Percentiles rank a stretch among this genome's conserved stretches.
These are phyloP conservation scores for Anticlea derivata DNA, from an alignment of 2,888 invertebrate genomes.

Conservation along the genomic window DNA sequence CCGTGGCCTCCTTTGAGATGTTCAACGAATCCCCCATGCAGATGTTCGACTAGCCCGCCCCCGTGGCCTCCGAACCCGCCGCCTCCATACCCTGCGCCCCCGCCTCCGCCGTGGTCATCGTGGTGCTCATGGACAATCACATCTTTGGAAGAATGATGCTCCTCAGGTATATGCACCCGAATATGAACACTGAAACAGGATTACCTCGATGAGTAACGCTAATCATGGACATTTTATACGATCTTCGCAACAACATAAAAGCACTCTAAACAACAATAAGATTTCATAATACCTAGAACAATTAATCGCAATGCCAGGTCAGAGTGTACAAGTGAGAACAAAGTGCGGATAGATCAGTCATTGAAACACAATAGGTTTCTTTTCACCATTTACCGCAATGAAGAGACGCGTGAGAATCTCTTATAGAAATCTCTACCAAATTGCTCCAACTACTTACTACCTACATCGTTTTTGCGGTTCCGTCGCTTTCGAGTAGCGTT, in stretches of 20 bases:
- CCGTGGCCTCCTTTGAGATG: slow-evolving; percentile 42
- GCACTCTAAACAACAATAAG: slow-evolving; percentile 27
- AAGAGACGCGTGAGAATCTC: slow-evolving; percentile 72
- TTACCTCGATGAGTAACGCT: slow-evolving; percentile 3
- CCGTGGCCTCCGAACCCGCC: slow-evolving; percentile 46
- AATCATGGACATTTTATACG: slow-evolving; percentile 4
- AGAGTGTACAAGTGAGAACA: slow-evolving; percentile 62
- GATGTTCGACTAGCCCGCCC: slow-evolving; percentile 51
- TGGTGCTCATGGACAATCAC: slow-evolving; percentile 71
- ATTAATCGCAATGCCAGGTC: slow-evolving; percentile 63
- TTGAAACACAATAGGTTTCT: slow-evolving; percentile 67
- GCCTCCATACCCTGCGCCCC: slow-evolving; percentile 42
- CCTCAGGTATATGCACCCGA: slow-evolving; percentile 81
- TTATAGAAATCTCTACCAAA: slow-evolving; percentile 73
- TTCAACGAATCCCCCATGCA: slow-evolving; percentile 56
- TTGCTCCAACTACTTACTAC: slow-evolving; percentile 47
- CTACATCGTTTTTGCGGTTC: slow-evolving; percentile 65
- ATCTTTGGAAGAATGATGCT: slow-evolving; percentile 74
- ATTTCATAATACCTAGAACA: slow-evolving; percentile 39
- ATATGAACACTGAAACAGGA: slow-evolving; percentile 81
- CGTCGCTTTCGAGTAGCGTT: slow-evolving; percentile 38
- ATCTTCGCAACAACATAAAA: slow-evolving; percentile 34
- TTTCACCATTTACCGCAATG: slow-evolving; percentile 77
- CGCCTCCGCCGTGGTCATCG: slow-evolving; percentile 43
- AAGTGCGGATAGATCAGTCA: slow-evolving; percentile 50